Conservation (phyloP, 92 coral and sea anemone genomes). For the Siderastrea radians region DNA sequence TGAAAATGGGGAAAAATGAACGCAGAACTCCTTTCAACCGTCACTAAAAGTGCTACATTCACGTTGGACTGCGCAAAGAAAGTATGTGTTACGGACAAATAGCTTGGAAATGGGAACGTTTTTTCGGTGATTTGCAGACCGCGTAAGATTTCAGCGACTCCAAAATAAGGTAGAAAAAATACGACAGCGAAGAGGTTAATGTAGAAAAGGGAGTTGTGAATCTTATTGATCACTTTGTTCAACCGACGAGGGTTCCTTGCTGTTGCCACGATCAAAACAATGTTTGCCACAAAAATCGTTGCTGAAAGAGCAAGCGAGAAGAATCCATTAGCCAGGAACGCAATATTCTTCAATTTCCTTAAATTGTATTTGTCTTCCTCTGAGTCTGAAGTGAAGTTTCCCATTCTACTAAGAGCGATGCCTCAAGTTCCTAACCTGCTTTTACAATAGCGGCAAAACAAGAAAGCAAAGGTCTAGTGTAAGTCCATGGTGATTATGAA, state of each 20-base stretch:
- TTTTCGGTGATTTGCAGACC: not conserved
- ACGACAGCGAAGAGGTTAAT: not conserved
- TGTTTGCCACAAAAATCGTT: not conserved
- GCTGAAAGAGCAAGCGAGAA: slow-evolving; percentile 13
- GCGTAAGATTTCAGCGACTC: slow-evolving; percentile 5
- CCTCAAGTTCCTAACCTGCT: not conserved
- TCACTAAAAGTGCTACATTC: not conserved
- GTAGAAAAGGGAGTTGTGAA: slow-evolving; percentile 7
- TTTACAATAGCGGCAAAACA: not conserved
- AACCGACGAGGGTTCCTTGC: slow-evolving; percentile 5
- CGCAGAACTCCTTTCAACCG: slow-evolving; percentile 19
- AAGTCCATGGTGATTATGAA: not conserved
- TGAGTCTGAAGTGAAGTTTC: not conserved
- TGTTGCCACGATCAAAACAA: slow-evolving; percentile 1
- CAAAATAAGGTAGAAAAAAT: slow-evolving; percentile 14
- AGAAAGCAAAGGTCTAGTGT: not conserved
- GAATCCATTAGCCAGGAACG: slow-evolving; percentile 1
- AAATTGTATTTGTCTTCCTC: not conserved
- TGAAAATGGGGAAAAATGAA: slow-evolving; percentile 16
- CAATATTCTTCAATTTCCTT: not conserved
- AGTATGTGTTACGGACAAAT: not conserved
- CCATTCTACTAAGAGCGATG: not conserved
- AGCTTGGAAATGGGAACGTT: slow-evolving; percentile 10
- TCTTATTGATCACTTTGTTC: not conserved
- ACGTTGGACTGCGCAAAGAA: slow-evolving; percentile 13